Conservation (phyloP, 2,797 vertebrate species). For the Neosilurus mollespiculum region DNA sequence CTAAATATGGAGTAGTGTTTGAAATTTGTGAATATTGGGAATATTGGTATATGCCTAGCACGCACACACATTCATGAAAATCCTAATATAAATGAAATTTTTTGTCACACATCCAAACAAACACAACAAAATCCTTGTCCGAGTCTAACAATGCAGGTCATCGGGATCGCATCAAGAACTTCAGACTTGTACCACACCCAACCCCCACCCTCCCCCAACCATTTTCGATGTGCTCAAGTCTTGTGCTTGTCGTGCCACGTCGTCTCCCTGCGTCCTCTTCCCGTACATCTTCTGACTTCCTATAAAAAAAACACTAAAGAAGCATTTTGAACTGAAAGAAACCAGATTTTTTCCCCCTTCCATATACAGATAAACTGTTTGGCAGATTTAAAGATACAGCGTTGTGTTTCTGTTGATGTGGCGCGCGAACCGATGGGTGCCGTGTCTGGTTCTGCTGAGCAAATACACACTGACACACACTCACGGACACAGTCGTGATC, state of each 20-base stretch:
- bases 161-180: conserved; percentile 44
- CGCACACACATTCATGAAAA: conserved; percentile 11
- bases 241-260: conserved; percentile 55
- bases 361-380: conserved; percentile 41
- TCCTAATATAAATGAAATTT: not conserved
- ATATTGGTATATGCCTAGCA: conserved; percentile 7
- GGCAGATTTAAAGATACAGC: conserved; percentile 54
- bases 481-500: conserved; percentile 1
- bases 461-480: conserved; percentile 30
- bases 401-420: conserved; percentile 36
- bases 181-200: conserved; percentile 12
- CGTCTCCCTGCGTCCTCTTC: not conserved
- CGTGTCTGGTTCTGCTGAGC: conserved; percentile 3
- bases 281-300: conserved; percentile 25
- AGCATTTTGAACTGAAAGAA: conserved; percentile 35
- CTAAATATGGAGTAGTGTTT: not conserved
- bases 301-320: conserved; percentile 49
- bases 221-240: conserved; percentile 33
- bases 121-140: not conserved
- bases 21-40: not conserved
- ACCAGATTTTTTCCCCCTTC: conserved; percentile 36
- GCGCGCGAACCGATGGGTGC: not conserved
- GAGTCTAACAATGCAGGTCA: conserved; percentile 2
- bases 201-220: not conserved
- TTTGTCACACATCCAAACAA: not conserved